Conservation (phyloP, 2,888 invertebrate species). For the Maniola hyperantus region DNA sequence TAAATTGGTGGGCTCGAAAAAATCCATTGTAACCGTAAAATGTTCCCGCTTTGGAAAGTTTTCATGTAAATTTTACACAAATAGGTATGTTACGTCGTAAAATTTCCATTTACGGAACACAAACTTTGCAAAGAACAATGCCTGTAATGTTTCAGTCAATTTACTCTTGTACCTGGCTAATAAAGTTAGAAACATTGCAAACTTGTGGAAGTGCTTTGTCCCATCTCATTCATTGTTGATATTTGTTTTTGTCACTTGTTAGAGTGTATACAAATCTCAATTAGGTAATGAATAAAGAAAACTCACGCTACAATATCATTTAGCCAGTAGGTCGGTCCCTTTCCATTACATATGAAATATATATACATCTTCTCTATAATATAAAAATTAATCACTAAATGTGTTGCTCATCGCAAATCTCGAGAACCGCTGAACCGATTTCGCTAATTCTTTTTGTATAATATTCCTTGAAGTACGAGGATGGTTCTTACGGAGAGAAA, state of each 20-base stretch:
- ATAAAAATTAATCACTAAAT: too few relatives aligned
- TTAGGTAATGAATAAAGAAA: too few relatives aligned
- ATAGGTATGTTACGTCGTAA: conserved; percentile 9
- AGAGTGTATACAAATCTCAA: too few relatives aligned
- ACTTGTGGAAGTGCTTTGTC: neutral
- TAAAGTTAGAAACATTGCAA: conserved; percentile 7
- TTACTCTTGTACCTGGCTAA: neutral
- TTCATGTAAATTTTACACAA: conserved; percentile 10
- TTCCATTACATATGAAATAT: too few relatives aligned
- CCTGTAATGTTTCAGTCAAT: conserved; percentile 9
- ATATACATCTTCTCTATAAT: too few relatives aligned
- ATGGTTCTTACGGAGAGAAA: too few relatives aligned
- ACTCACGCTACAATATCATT: too few relatives aligned
- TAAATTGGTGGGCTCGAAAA: conserved; percentile 4
- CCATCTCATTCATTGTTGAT: neutral
- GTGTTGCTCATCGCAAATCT: too few relatives aligned
- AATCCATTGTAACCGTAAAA: conserved; percentile 1
- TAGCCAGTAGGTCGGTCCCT: too few relatives aligned
- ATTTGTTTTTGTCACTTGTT: neutral
- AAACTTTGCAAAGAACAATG: conserved; percentile 8
- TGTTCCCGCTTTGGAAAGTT: conserved; percentile 4
- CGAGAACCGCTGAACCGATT: too few relatives aligned
- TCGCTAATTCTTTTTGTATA: too few relatives aligned
- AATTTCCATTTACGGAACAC: conserved; percentile 5
- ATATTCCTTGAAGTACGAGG: too few relatives aligned